A percentile compares a stretch with the other conserved stretches of the same genome.
These are phyloP conservation scores for Xestia sexstrigata DNA, from an alignment of 2,888 invertebrate genomes.

Conservation along the genomic window DNA sequence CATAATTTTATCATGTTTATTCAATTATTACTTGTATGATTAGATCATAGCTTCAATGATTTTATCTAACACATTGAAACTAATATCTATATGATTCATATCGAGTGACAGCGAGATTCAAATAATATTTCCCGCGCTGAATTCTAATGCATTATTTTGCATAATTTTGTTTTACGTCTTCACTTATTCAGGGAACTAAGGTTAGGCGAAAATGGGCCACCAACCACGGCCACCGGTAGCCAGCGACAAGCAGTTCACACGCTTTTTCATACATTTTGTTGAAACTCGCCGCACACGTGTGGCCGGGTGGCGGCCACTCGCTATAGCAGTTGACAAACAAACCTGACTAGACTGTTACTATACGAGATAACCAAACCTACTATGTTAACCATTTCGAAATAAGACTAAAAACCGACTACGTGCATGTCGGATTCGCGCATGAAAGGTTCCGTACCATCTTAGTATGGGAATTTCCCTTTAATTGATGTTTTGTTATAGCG, in stretches of 20 bases:
- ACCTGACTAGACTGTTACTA: background rate
- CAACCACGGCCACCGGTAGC: too few species aligned
- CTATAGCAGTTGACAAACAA: too few species aligned
- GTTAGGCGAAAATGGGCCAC: too few species aligned
- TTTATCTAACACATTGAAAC: background rate
- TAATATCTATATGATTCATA: background rate
- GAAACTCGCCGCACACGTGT: too few species aligned
- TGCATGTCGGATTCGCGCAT: too few species aligned
- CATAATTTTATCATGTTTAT: constrained; percentile 3
- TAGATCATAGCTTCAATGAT: constrained; percentile 2
- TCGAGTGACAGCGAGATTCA: background rate
- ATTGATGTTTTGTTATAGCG: too few species aligned
- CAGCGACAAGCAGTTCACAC: too few species aligned
- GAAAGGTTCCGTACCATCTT: too few species aligned
- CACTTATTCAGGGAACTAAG: background rate
- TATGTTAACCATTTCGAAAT: background rate
- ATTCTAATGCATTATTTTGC: background rate
- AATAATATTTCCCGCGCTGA: background rate
- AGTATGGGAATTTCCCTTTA: too few species aligned
- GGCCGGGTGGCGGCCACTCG: too few species aligned
- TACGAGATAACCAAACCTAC: background rate
- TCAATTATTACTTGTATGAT: constrained; percentile 4
- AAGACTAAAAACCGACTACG: background rate
- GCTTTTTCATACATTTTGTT: too few species aligned
- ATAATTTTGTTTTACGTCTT: background rate